These are phyloP conservation scores for Chiloscyllium plagiosum DNA, from an alignment of 2,113 vertebrate species.

Conservation along the genomic window DNA sequence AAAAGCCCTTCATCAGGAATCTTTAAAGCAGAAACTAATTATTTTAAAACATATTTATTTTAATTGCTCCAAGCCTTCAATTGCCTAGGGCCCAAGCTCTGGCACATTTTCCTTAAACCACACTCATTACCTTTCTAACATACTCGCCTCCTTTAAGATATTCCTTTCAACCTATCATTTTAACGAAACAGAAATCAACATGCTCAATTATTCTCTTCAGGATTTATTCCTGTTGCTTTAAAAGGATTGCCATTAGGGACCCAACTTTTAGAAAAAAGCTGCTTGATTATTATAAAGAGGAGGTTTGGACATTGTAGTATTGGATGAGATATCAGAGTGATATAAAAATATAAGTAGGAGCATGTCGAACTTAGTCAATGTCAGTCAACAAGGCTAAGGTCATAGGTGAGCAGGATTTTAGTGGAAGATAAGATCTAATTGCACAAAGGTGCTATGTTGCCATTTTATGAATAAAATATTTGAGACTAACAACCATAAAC, in stretches of 20 bases:
- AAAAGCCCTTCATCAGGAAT: neutral
- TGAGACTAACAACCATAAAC: neutral
- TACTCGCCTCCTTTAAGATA: too few relatives aligned
- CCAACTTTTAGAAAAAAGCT: too few relatives aligned
- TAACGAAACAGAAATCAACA: too few relatives aligned
- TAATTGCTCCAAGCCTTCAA: too few relatives aligned
- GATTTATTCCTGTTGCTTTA: too few relatives aligned
- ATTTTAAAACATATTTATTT: too few relatives aligned
- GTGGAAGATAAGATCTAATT: neutral
- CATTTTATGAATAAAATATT: neutral
- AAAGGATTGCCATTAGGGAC: too few relatives aligned
- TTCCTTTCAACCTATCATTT: too few relatives aligned
- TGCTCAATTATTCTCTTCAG: too few relatives aligned
- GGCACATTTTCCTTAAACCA: too few relatives aligned
- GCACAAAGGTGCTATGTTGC: neutral
- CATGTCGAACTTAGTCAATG: neutral
- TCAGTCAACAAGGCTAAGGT: neutral
- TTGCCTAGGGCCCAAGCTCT: too few relatives aligned
- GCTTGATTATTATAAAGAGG: neutral
- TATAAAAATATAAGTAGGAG: neutral
- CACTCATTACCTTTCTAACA: too few relatives aligned
- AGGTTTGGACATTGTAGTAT: neutral
- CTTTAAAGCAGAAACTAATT: neutral
- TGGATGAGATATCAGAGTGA: neutral
- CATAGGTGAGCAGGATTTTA: neutral